Evolutionary conservation across 2,113 vertebrate species (phyloP).

Genomic region (Nycticebus coucang): DNA sequence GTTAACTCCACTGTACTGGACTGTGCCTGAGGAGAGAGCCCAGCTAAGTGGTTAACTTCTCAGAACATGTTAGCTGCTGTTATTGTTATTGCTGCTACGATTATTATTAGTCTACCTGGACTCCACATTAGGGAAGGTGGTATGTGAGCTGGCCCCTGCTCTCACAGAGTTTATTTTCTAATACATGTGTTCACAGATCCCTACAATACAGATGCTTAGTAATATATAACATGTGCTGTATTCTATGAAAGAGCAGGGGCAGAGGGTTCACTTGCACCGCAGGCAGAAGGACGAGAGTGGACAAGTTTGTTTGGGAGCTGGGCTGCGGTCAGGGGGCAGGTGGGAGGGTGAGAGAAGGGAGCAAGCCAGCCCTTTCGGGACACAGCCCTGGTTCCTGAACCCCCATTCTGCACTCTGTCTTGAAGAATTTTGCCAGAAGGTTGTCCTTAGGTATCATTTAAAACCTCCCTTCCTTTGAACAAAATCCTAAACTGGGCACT

Average conservation of each 20-base stretch:
- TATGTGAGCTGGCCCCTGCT: too few species aligned
- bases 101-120: not conserved
- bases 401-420: not conserved
- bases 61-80: too few species aligned
- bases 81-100: not conserved
- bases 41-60: not conserved
- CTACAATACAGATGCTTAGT: not conserved
- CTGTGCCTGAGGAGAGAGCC: too few species aligned
- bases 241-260: not conserved
- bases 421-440: not conserved
- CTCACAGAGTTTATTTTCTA: not conserved
- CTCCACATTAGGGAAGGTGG: not conserved
- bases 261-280: accelerated
- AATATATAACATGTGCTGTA: accelerated
- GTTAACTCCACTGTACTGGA: accelerated
- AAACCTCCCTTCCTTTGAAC: not conserved
- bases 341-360: not conserved
- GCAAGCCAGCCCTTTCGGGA: too few species aligned
- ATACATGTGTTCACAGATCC: too few species aligned
- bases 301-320: not conserved
- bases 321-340: too few species aligned
- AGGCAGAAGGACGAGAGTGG: accelerated
- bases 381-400: accelerated
- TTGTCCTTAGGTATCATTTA: not conserved
- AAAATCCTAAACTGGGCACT: not conserved